phyloP scores from a whole-genome alignment of 2,888 invertebrate species.

The Trachelus iudaicus region DNA sequence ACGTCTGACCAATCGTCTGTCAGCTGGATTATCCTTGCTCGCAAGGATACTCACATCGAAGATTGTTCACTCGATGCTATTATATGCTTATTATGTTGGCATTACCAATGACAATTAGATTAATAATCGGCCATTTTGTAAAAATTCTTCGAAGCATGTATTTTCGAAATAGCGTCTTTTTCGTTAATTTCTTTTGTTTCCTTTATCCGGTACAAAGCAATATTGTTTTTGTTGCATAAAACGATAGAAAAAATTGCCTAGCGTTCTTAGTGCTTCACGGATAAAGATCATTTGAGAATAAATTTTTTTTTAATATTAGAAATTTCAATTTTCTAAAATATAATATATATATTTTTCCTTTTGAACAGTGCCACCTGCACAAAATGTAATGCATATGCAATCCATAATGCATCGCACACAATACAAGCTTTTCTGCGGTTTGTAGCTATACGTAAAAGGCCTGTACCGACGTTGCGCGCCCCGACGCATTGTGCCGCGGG shows the following conservation, averaged over 20 bases:
- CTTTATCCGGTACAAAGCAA: neutral
- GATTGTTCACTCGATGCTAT: neutral
- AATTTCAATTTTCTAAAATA: neutral
- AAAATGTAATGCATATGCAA: neutral
- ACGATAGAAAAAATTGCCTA: neutral
- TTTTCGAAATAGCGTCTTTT: neutral
- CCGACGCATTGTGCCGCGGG: constrained; percentile 1
- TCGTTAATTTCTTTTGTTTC: neutral
- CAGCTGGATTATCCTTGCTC: neutral
- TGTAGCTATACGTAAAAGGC: constrained; percentile 11
- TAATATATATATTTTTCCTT: constrained; percentile 21
- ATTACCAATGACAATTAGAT: neutral
- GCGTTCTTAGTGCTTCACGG: neutral
- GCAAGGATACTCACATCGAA: neutral
- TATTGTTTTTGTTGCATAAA: neutral
- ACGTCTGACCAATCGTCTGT: neutral
- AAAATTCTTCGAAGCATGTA: neutral
- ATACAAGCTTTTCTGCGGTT: constrained; percentile 27
- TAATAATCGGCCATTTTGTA: neutral
- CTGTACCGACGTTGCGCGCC: neutral
- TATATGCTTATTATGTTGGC: neutral
- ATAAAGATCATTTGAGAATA: neutral
- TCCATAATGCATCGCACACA: neutral
- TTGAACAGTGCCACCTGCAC: constrained; percentile 45
- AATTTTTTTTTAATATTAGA: neutral